Base-by-base conservation (phyloP, 2,888 invertebrate species). In the Drosophila atripex region DNA sequence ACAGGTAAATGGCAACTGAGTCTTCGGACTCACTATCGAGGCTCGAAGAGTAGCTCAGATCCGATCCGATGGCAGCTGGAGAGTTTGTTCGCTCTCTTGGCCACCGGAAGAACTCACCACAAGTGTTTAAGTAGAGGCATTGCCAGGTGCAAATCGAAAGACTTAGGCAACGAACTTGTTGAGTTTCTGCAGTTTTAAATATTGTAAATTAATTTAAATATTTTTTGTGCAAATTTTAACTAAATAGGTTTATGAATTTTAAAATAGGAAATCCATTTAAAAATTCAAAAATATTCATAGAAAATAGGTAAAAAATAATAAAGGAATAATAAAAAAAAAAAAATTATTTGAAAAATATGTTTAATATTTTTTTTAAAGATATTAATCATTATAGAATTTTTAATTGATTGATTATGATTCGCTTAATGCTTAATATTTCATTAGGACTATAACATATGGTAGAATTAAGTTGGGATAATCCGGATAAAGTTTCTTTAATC, bases 1-100 rank as follows among this genome's bases (percentile, higher is more conserved):
- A 83, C 89, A 89, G 89, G 78, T 87, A 89, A 89, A 89, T 83
- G 75, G 78, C 80, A 88, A 89, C 90, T 89, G 89, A 86, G 58
- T 12, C 21, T 11, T 25, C 51, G 30, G 16, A 38, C 51, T 23
- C 38, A 46, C 51, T 46, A n/a, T 23, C 52, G 89, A 80, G 60
- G 21, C 43, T 12, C 18, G 21, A 43, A 43, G 43, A 43, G 43
- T 21, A 4, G 4, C 12, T 18, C 18, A 41, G 21, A 14, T 1
- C 16, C 14, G 35, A 25, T 11, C 11, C 45, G 7, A n/a, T 41
- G 39, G 43, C 54, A 61, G 55, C 54, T 1, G 5, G 9, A 1
- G n/a, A 35, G 35, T 18, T 1, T n/a, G 32, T 11, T 50, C 28
- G 23, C 49, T 63, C 65, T 65, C 54, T 63, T 54, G 43, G n/a